A percentile compares a stretch with the other conserved stretches of the same genome.
Conservation (phyloP, 1,140 invertebrate species). For the Brachionus paranguensis region DNA sequence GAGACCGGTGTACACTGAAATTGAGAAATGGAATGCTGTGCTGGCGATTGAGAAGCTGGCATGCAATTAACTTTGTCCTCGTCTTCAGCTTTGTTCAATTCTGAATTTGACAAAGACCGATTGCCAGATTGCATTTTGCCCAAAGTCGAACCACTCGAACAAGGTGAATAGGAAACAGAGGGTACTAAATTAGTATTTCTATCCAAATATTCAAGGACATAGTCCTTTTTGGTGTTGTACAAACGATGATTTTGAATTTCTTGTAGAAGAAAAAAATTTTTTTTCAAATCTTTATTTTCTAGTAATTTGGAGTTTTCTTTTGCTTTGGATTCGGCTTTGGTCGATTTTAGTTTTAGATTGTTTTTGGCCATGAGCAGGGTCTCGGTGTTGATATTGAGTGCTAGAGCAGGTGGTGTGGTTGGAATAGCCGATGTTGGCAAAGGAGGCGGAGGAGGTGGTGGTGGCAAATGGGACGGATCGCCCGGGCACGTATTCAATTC, state of each 20-base stretch:
- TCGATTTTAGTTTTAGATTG: neutral
- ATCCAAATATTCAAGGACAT: slow-evolving; percentile 38
- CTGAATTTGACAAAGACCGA: neutral
- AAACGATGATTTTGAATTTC: slow-evolving; percentile 40
- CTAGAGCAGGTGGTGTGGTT: neutral
- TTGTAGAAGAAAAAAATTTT: slow-evolving; percentile 20
- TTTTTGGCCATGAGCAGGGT: slow-evolving; percentile 15
- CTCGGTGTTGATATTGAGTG: slow-evolving; percentile 1
- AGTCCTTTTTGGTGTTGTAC: slow-evolving; percentile 37
- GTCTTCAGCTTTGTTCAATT: neutral
- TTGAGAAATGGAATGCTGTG: neutral
- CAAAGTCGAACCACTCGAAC: neutral
- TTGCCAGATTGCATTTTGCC: neutral
- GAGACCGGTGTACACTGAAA: neutral
- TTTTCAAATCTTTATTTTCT: neutral
- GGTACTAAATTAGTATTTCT: neutral
- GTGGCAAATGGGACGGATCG: neutral
- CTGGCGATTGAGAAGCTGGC: neutral
- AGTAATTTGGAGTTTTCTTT: neutral
- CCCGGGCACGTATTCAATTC: neutral
- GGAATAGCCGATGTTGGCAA: neutral
- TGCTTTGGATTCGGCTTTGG: neutral
- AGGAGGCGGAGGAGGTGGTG: slow-evolving; percentile 5
- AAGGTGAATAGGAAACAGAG: neutral
- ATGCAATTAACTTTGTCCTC: neutral